A percentile compares a stretch with the other conserved stretches of the same genome.
Conservation (phyloP, 2,113 vertebrate species). For the Anhinga rufa region DNA sequence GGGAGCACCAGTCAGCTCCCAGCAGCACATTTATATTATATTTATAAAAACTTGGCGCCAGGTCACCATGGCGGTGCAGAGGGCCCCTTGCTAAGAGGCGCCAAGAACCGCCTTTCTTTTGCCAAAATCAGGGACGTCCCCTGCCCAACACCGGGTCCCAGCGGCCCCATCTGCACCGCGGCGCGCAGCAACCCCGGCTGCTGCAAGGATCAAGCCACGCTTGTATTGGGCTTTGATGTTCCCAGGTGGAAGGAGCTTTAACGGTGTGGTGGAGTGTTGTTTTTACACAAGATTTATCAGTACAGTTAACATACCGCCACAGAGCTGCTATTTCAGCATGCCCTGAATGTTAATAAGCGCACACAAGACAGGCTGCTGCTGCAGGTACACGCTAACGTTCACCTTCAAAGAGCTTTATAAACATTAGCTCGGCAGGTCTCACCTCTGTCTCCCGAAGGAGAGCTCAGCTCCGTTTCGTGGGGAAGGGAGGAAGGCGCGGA, state of each 20-base stretch:
- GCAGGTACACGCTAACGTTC: neutral
- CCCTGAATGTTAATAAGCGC: slow-evolving; percentile 5
- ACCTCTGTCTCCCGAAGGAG: neutral
- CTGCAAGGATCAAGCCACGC: neutral
- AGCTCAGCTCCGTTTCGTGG: neutral
- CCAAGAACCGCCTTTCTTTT: neutral
- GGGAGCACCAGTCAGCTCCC: neutral
- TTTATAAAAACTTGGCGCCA: neutral
- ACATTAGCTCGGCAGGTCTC: neutral
- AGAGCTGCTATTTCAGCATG: slow-evolving; percentile 20
- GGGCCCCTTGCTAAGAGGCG: neutral
- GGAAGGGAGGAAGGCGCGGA: neutral
- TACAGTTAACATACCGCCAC: neutral
- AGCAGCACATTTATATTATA: rapidly evolving
- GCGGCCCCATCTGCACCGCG: rapidly evolving
- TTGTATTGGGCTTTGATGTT: neutral
- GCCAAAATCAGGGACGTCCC: neutral
- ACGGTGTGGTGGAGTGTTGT: neutral
- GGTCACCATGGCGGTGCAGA: neutral
- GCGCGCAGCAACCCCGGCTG: neutral
- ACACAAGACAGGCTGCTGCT: neutral
- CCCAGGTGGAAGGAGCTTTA: slow-evolving; percentile 1
- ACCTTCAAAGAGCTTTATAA: neutral
- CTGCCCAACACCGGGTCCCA: neutral
- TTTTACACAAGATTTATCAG: slow-evolving; percentile 53